Conservation (phyloP, 2,888 invertebrate species). For the Meloe dianella region DNA sequence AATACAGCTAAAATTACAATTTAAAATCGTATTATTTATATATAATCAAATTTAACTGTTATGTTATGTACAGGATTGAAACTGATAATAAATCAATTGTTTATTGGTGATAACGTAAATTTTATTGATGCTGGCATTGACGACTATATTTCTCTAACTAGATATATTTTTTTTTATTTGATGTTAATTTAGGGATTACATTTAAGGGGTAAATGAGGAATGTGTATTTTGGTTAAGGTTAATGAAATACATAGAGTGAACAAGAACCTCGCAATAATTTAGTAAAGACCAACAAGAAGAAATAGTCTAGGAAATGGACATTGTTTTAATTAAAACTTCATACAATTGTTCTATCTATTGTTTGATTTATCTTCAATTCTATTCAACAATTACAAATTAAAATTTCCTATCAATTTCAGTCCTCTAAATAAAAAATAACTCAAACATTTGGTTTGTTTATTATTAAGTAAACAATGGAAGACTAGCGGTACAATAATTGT, state of each 20-base stretch:
- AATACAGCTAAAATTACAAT: background rate
- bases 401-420: background rate
- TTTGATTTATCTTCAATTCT: conserved; percentile 24
- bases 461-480: background rate
- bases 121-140: no score
- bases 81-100: background rate
- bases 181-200: conserved; percentile 7
- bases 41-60: background rate
- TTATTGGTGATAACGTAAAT: background rate
- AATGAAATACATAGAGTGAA: conserved; percentile 32
- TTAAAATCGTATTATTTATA: background rate
- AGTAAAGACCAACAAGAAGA: conserved; percentile 20
- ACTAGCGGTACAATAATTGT: background rate
- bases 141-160: no score
- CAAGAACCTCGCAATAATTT: conserved; percentile 23
- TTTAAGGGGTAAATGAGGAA: conserved; percentile 25
- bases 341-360: conserved; percentile 25
- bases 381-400: background rate
- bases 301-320: conserved; percentile 21
- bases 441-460: background rate
- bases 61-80: background rate
- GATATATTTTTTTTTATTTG: no score
- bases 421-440: background rate
- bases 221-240: conserved; percentile 24
- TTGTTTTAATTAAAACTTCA: conserved; percentile 31